Percentiles rank a stretch among this genome's conserved stretches.
Evolutionary conservation across 2,797 vertebrate species (phyloP).

Genomic region (Siniperca scherzeri): DNA sequence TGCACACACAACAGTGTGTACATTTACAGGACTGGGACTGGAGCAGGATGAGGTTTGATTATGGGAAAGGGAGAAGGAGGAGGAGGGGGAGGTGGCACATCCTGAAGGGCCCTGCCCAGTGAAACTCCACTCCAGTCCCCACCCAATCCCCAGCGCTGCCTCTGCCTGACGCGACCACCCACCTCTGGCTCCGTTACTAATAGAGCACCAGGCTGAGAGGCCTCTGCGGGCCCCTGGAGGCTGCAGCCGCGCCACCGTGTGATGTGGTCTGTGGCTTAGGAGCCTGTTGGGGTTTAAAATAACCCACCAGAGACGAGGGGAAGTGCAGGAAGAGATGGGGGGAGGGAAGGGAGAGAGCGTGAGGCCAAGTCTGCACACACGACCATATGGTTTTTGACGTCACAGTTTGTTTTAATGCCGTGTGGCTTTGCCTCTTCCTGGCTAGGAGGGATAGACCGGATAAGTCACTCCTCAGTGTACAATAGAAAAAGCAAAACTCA

Average conservation of each 20-base stretch:
- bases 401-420: constrained; percentile 75
- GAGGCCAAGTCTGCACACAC: constrained; percentile 75
- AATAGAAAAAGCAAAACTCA: constrained; percentile 26
- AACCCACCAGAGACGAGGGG: constrained; percentile 81
- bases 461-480: constrained; percentile 8
- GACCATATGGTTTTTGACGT: constrained; percentile 79
- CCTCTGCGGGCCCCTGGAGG: constrained; percentile 72
- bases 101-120: constrained; percentile 59
- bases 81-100: constrained; percentile 46
- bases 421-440: constrained; percentile 63
- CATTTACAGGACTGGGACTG: constrained; percentile 64
- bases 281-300: constrained; percentile 82
- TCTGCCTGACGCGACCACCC: constrained; percentile 77
- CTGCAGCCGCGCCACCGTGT: constrained; percentile 73
- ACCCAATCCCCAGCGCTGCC: constrained; percentile 75
- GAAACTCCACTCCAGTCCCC: constrained; percentile 64
- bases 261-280: constrained; percentile 83
- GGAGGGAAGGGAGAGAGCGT: constrained; percentile 45
- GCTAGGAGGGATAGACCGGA: constrained; percentile 44
- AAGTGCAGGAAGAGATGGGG: constrained; percentile 65
- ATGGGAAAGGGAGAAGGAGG: constrained; percentile 59
- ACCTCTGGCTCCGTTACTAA: constrained; percentile 80
- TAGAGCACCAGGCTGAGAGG: constrained; percentile 74
- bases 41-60: constrained; percentile 73
- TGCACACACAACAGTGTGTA: constrained; percentile 65